Base-by-base conservation (phyloP, 2,797 vertebrate species). In the Sebastes nivosus region DNA sequence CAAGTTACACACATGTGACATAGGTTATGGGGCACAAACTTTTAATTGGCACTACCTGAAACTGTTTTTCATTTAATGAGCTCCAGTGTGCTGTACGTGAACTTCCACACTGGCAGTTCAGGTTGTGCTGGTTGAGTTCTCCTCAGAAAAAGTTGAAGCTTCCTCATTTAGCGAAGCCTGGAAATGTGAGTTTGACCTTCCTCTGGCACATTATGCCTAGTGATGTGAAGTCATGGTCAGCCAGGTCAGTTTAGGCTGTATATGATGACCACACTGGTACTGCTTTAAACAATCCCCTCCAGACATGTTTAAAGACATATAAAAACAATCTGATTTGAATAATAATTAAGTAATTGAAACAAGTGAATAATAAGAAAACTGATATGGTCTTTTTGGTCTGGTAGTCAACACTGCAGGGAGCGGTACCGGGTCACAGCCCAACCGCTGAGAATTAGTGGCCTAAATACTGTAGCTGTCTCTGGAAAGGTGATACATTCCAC, bases 41-140 rank as follows among this genome's bases (percentile, higher is more conserved):
- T 85, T 72, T 54, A 72, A 79, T 60, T 76, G 67, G 67, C 60
- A 46, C 18, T 11, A 29, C 27, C n/a, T 68, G 63, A 52, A 82
- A 54, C 50, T 34, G 4, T 58, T n/a, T 20, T 27, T n/a, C 25
- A 13, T 66, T 65, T 76, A 79, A 79, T 67, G 59, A 73, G 75
- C 67, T 67, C 66, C 68, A 25, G 29, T 10, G n/a, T 60, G 54
- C 66, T 36, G 60, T 24, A 58, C 3, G 13, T 79, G 52, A 82
- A 82, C 72, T 63, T 77, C 68, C 65, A 67, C 20, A 24, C 54
- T 42, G 8, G 5, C 32, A 16, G 36, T 10, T 24, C 2, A 61
- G 54, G 55, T 68, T 25, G 34, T 46, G 25, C 63, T 11, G 12
- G 71, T 22, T 24, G 24, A 68, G 64, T 66, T n/a, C 36, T 42